Base-by-base conservation (phyloP, 2,113 vertebrate species). In the Fregata magnificens region DNA sequence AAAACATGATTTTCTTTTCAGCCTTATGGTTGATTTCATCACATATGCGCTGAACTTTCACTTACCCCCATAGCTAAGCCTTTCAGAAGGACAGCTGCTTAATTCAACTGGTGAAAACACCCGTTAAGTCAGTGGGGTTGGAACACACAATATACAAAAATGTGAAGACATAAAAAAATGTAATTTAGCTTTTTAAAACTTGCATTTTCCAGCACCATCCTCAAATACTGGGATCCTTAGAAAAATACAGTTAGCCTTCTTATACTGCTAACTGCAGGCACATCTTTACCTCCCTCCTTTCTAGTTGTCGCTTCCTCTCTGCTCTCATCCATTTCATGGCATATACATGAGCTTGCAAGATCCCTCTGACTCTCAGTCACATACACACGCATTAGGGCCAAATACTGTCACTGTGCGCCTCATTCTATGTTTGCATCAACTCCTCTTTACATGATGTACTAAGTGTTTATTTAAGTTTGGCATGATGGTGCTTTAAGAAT, bases 331-430 rank as follows among this genome's bases (percentile, higher is more conserved):
- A 13, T 73, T 56, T 70, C 52, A 66, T 52, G 31, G 10, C 29
- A 50, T 13, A 18, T 10, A 26, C 9, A 17, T 21, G 49, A 81
- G 13, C 24, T 73, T 73, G 13, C 18, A 67, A 86, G n/a, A 18
- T 56, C 38, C 55, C 47, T 44, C 67, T 86, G 32, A 28, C 29
- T 82, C 40, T 61, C 72, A 59, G 56, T 53, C 47, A 78, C 25
- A 13, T 21, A 19, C 0, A 2, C 18, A 34, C 10, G 0, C 19
- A 28, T 66, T 53, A 55, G 7, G 45, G 21, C 6, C 38, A 59
- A 79, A 71, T 20, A n/a, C 47, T 55, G 71, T 69, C 73, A 38
- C 71, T 84, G 16, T 49, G 42, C 13, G 13, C 9, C 38, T 89
- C 61, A n/a, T 63, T 38, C n/a, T 31, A 9, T 21, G 7, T 73